Evolutionary conservation across 2,888 invertebrate species (phyloP).

Genomic region (Cecidostiba fungosa): DNA sequence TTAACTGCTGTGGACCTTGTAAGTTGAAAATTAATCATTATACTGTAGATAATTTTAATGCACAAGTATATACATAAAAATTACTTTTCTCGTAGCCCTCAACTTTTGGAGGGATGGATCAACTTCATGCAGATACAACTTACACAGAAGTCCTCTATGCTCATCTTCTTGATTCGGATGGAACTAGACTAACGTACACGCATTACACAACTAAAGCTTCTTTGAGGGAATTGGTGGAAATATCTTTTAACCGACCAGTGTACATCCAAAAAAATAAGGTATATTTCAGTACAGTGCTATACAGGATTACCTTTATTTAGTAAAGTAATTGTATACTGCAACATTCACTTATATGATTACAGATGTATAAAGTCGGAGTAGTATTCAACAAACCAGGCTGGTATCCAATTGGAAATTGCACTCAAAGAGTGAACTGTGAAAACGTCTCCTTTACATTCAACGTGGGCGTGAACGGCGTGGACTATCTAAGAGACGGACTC

Average conservation of each 20-base stretch:
- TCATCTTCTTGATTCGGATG: constrained; percentile 90
- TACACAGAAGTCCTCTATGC: constrained; percentile 92
- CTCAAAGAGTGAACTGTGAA: constrained; percentile 85
- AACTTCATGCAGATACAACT: constrained; percentile 63
- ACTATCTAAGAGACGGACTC: constrained; percentile 88
- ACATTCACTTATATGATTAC: constrained; percentile 57
- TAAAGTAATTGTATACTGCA: neutral
- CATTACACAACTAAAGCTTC: constrained; percentile 90
- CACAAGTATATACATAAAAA: neutral
- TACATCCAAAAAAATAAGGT: constrained; percentile 89
- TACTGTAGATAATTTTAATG: neutral
- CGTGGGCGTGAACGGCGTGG: constrained; percentile 85
- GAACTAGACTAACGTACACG: constrained; percentile 89
- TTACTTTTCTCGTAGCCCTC: constrained; percentile 60
- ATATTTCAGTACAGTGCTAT: neutral
- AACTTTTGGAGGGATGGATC: neutral
- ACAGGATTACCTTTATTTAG: neutral
- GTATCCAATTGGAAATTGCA: constrained; percentile 89
- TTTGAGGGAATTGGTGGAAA: constrained; percentile 88
- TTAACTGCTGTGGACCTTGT: constrained; percentile 31
- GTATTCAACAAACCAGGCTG: constrained; percentile 90
- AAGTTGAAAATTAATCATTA: neutral
- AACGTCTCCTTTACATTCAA: constrained; percentile 89
- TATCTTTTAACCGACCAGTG: constrained; percentile 90
- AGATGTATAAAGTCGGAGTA: constrained; percentile 90